These are phyloP conservation scores for Caenorhabditis panamensis DNA, from an alignment of 2,888 invertebrate genomes.

Conservation along the genomic window DNA sequence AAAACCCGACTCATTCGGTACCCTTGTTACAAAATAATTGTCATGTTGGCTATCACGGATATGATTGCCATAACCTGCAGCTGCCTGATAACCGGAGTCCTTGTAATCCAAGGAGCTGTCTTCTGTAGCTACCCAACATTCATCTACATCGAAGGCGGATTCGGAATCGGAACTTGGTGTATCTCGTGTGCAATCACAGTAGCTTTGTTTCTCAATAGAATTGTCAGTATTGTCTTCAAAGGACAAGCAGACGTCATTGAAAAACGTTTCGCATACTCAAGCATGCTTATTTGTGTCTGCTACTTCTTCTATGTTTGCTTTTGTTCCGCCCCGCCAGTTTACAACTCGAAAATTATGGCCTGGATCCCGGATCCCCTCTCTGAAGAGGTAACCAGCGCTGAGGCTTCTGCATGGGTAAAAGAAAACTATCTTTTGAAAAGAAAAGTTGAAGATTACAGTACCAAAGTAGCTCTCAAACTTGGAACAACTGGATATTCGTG, in stretches of 20 bases:
- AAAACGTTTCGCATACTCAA: conserved; percentile 7
- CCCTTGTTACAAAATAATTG: conserved; percentile 33
- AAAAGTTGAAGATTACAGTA: conserved; percentile 22
- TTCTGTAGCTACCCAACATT: conserved; percentile 42
- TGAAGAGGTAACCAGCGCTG: conserved; percentile 10
- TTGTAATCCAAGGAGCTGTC: conserved; percentile 22
- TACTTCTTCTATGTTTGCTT: conserved; percentile 1
- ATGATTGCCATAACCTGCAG: conserved; percentile 31
- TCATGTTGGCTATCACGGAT: conserved; percentile 18
- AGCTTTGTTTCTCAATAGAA: conserved; percentile 36
- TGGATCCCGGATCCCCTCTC: conserved; percentile 37
- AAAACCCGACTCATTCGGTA: conserved; percentile 18
- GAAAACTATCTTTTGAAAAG: no score
- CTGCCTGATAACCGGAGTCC: conserved; percentile 27
- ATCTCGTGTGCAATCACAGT: conserved; percentile 31
- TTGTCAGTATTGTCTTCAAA: conserved; percentile 26
- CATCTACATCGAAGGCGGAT: conserved; percentile 27
- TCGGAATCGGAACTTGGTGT: conserved; percentile 40
- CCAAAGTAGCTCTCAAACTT: conserved; percentile 31
- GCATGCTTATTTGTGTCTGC: conserved; percentile 7
- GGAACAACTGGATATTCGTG: conserved; percentile 49
- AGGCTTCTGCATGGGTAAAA: conserved; percentile 9
- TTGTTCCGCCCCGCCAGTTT: conserved; percentile 21
- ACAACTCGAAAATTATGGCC: conserved; percentile 32
- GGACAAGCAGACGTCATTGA: conserved; percentile 42